Percentiles rank a stretch among this genome's conserved stretches.
phyloP scores from a whole-genome alignment of 2,113 vertebrate species.

The Centropus unirufus region DNA sequence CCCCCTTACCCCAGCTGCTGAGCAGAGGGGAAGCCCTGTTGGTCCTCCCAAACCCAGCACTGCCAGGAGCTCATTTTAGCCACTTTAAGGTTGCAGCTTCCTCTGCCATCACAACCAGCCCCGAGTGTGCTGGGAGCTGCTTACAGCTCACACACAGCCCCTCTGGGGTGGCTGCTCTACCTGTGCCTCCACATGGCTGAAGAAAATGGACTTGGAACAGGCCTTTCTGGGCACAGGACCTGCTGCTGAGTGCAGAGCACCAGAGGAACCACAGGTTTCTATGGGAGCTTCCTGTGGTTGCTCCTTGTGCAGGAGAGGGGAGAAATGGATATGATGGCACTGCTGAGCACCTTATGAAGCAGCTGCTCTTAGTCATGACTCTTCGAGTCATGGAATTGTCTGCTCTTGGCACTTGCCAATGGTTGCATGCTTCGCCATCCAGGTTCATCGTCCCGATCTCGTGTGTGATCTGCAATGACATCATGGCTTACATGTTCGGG shows the following conservation, averaged over 20 bases:
- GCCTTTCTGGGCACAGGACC: neutral
- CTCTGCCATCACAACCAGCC: neutral
- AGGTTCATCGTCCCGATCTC: slow-evolving; percentile 99
- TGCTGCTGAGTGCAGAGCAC: neutral
- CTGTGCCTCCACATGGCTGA: neutral
- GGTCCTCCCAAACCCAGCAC: neutral
- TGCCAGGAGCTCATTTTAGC: neutral
- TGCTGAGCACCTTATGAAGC: neutral
- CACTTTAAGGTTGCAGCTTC: fast-evolving
- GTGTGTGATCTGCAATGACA: slow-evolving; percentile 99
- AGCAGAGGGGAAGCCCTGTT: neutral
- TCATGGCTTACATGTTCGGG: slow-evolving; percentile 99
- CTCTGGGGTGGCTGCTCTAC: neutral
- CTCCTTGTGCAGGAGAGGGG: neutral
- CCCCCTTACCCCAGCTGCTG: neutral
- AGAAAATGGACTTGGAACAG: neutral
- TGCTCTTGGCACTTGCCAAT: neutral
- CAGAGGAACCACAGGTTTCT: neutral
- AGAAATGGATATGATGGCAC: neutral
- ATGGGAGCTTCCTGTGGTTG: neutral
- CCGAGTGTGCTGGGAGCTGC: neutral
- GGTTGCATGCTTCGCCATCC: neutral
- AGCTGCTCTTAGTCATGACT: neutral
- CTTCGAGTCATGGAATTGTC: neutral
- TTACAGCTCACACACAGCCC: neutral